These are phyloP conservation scores for Drosophila suboccidentalis DNA, from an alignment of 2,888 invertebrate genomes.

Conservation along the genomic window DNA sequence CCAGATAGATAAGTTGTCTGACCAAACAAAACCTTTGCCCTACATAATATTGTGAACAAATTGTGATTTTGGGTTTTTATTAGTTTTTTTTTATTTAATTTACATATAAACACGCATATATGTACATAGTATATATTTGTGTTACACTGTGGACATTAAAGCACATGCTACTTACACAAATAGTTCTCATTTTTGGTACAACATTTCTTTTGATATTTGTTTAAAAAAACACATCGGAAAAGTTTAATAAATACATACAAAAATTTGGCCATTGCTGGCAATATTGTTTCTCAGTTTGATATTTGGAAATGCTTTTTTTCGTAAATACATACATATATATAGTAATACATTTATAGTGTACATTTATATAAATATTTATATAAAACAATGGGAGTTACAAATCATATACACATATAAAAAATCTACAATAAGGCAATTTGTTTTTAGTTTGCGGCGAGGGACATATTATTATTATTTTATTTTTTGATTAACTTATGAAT, in stretches of 20 bases:
- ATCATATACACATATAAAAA: constrained; percentile 74
- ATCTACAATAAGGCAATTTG: constrained; percentile 74
- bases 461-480: not conserved
- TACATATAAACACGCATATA: constrained; percentile 38
- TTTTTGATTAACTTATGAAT: constrained; percentile 4
- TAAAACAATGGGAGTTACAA: constrained; percentile 55
- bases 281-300: constrained; percentile 44
- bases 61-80: constrained; percentile 2
- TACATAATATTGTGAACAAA: not conserved
- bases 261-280: constrained; percentile 32
- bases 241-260: constrained; percentile 44
- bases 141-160: constrained; percentile 35
- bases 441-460: constrained; percentile 12
- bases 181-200: constrained; percentile 36
- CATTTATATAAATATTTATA: constrained; percentile 62
- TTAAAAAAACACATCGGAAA: constrained; percentile 47
- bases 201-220: constrained; percentile 51
- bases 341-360: constrained; percentile 45
- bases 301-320: constrained; percentile 49
- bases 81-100: constrained; percentile 33
- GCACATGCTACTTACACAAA: constrained; percentile 39
- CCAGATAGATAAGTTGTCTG: not conserved
- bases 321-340: constrained; percentile 36
- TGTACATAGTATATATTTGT: constrained; percentile 23
- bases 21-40: not conserved